Evolutionary conservation across 1,140 invertebrate genomes (phyloP).

Genomic region (Drosophila arawakana): DNA sequence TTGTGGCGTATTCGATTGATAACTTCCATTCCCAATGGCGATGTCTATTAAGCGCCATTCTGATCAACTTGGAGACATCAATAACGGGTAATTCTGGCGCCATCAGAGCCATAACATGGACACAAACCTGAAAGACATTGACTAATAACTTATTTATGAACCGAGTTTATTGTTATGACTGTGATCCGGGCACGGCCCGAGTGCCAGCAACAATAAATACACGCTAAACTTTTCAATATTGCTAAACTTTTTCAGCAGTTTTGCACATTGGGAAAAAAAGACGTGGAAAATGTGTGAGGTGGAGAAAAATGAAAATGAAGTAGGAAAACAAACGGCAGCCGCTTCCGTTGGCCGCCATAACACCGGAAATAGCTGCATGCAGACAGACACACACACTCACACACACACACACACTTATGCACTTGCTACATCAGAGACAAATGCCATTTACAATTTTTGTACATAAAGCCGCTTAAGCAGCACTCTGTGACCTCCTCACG

Average conservation of each 20-base stretch:
- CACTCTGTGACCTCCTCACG: slow-evolving; percentile 40
- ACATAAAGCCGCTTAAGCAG: slow-evolving; percentile 78
- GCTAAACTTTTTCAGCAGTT: slow-evolving; percentile 75
- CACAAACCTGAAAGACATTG: slow-evolving; percentile 49
- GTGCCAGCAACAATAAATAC: slow-evolving; percentile 59
- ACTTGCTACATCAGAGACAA: slow-evolving; percentile 50
- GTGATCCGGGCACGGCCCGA: slow-evolving; percentile 21
- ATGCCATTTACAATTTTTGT: slow-evolving; percentile 77
- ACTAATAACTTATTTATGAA: slow-evolving; percentile 80
- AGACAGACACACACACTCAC: slow-evolving; percentile 25
- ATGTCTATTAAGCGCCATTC: slow-evolving; percentile 8
- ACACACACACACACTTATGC: slow-evolving; percentile 11
- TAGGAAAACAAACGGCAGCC: slow-evolving; percentile 45
- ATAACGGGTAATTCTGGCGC: slow-evolving; percentile 15
- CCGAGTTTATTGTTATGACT: slow-evolving; percentile 71
- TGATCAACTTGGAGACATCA: background rate
- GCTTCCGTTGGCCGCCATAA: slow-evolving; percentile 67
- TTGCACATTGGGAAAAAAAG: slow-evolving; percentile 29
- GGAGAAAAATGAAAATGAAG: slow-evolving; percentile 31
- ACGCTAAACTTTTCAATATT: slow-evolving; percentile 75
- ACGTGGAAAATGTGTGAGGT: background rate
- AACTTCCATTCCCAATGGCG: slow-evolving; percentile 6
- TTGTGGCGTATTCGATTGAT: background rate
- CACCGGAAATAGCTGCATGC: slow-evolving; percentile 70
- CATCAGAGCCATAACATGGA: slow-evolving; percentile 21